phyloP scores from a whole-genome alignment of 2,113 vertebrate species.

The Tachycineta bicolor region DNA sequence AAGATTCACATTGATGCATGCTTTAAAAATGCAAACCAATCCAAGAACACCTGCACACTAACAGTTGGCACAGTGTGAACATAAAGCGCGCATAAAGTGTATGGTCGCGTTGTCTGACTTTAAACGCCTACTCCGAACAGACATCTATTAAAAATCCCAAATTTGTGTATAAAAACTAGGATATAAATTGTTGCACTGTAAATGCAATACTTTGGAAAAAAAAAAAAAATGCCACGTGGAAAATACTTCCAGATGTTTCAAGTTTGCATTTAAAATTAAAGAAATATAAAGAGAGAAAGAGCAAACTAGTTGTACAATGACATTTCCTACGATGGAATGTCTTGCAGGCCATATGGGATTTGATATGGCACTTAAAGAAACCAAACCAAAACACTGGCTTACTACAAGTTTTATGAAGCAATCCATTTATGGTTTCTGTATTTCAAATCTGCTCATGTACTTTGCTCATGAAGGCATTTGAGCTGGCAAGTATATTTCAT shows the following conservation, averaged over 20 bases:
- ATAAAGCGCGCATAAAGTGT: neutral
- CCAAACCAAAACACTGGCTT: slow-evolving; percentile 17
- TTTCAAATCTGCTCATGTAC: slow-evolving; percentile 62
- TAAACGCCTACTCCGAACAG: slow-evolving; percentile 64
- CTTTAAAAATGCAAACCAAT: slow-evolving; percentile 24
- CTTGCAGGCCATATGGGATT: neutral
- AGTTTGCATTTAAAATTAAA: slow-evolving; percentile 51
- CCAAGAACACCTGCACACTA: slow-evolving; percentile 25
- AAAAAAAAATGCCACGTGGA: slow-evolving; percentile 67
- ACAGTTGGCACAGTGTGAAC: slow-evolving; percentile 71
- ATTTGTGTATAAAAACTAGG: slow-evolving; percentile 73
- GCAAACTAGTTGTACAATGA: slow-evolving; percentile 28
- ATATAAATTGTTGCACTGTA: slow-evolving; percentile 70
- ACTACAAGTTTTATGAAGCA: slow-evolving; percentile 32
- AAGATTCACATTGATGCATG: slow-evolving; percentile 66
- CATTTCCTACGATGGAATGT: slow-evolving; percentile 25
- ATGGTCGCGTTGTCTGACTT: neutral
- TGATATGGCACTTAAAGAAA: neutral
- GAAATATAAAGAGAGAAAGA: neutral
- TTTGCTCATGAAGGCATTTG: slow-evolving; percentile 45
- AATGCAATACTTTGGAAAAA: slow-evolving; percentile 64
- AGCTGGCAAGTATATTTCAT: slow-evolving; percentile 55
- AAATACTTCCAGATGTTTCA: slow-evolving; percentile 70
- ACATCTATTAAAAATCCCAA: slow-evolving; percentile 57
- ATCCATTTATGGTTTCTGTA: neutral